A percentile compares a stretch with the other conserved stretches of the same genome.
phyloP scores from a whole-genome alignment of 1,140 invertebrate species.

The Hycleus phaleratus region DNA sequence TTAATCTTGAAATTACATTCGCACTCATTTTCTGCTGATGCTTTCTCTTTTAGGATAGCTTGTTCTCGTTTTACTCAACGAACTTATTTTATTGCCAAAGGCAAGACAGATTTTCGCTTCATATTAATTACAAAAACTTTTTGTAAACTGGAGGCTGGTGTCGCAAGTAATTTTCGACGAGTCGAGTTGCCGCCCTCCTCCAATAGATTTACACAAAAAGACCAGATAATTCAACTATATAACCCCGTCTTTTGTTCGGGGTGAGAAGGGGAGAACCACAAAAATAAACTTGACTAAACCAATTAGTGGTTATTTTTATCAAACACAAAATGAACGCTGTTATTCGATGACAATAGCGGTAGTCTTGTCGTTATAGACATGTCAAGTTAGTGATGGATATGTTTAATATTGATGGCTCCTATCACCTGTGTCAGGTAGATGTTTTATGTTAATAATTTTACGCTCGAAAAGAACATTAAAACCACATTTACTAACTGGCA shows the following conservation, averaged over 20 bases:
- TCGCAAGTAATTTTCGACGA: neutral
- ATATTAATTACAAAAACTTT: constrained; percentile 28
- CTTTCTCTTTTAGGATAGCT: constrained; percentile 15
- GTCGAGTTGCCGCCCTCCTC: too few relatives aligned
- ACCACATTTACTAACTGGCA: too few relatives aligned
- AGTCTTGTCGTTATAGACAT: constrained; percentile 24
- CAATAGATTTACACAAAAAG: too few relatives aligned
- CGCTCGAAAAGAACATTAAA: too few relatives aligned
- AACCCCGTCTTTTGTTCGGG: too few relatives aligned
- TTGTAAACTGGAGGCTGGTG: neutral
- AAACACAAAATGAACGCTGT: too few relatives aligned
- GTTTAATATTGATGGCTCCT: constrained; percentile 22
- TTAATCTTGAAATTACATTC: constrained; percentile 20
- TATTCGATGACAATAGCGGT: neutral
- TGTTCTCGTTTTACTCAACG: constrained; percentile 23
- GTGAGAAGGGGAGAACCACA: too few relatives aligned
- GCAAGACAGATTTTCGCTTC: constrained; percentile 29
- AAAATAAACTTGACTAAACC: too few relatives aligned
- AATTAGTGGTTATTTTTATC: too few relatives aligned
- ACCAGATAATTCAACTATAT: too few relatives aligned
- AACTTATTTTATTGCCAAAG: constrained; percentile 25
- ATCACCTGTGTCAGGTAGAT: constrained; percentile 4
- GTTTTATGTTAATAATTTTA: constrained; percentile 21
- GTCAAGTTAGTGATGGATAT: constrained; percentile 27
- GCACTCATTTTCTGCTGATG: constrained; percentile 18